Percentiles rank a stretch among this genome's conserved stretches.
phyloP scores from a whole-genome alignment of 1,140 invertebrate genomes.

The Dendroctonus valens region DNA sequence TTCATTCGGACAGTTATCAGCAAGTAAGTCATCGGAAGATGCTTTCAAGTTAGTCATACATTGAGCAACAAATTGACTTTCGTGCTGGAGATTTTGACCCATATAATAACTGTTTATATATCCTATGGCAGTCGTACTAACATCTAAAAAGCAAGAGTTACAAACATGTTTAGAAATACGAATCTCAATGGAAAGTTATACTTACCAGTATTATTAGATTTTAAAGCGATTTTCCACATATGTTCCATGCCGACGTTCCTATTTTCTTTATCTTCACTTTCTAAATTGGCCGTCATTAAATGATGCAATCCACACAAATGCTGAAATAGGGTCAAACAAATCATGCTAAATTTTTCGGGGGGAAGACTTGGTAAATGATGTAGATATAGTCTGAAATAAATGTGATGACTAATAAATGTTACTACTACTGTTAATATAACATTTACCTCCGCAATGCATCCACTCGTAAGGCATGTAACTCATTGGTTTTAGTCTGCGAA shows the following conservation, averaged over 20 bases:
- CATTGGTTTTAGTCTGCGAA: conserved; percentile 85
- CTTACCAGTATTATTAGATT: conserved; percentile 76
- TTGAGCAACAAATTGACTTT: conserved; percentile 87
- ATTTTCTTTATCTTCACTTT: conserved; percentile 49
- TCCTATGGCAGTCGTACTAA: conserved; percentile 91
- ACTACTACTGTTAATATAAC: neutral
- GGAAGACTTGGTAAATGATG: conserved; percentile 84
- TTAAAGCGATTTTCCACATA: conserved; percentile 88
- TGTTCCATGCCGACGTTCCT: conserved; percentile 86
- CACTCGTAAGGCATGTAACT: conserved; percentile 83
- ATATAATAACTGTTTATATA: conserved; percentile 92
- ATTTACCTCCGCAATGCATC: conserved; percentile 74
- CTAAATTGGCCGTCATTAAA: conserved; percentile 60
- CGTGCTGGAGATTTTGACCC: conserved; percentile 83
- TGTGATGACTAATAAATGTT: neutral
- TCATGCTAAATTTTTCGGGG: conserved; percentile 88
- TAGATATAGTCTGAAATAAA: conserved; percentile 63
- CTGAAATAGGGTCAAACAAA: conserved; percentile 85
- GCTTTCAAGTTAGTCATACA: conserved; percentile 88
- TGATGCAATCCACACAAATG: conserved; percentile 83
- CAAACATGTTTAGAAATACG: conserved; percentile 3
- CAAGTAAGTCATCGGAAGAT: conserved; percentile 70
- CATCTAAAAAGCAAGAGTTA: conserved; percentile 57
- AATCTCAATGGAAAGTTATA: neutral
- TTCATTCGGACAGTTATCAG: conserved; percentile 49